These are phyloP conservation scores for Danio kyathit DNA, from an alignment of 2,797 vertebrate species.

Conservation along the genomic window DNA sequence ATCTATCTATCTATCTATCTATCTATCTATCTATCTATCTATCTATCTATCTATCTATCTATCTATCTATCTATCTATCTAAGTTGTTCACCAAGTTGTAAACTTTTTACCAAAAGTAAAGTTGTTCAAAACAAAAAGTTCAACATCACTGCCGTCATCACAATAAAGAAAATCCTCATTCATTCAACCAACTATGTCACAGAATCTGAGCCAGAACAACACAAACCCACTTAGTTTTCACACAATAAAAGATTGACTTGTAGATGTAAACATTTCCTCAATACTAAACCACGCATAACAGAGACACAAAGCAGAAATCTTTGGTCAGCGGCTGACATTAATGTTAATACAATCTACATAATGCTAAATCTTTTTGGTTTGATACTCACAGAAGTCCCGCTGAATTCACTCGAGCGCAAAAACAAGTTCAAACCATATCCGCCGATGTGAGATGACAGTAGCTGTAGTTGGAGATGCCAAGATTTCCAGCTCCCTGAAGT, in stretches of 20 bases:
- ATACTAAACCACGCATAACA: constrained; percentile 52
- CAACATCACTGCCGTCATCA: not conserved
- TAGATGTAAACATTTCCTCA: not conserved
- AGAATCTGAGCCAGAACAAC: not conserved
- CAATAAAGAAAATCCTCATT: not conserved
- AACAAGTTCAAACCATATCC: constrained; percentile 1
- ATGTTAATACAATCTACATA: constrained; percentile 54
- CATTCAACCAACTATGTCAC: not conserved
- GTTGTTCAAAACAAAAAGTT: not conserved
- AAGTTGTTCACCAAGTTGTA: no score
- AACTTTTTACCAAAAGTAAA: not conserved
- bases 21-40: no score
- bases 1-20: no score
- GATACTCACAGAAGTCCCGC: constrained; percentile 32
- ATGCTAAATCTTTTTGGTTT: constrained; percentile 37
- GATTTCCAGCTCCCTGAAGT: constrained; percentile 35
- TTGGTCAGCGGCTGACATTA: constrained; percentile 56
- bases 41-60: no score
- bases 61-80: no score
- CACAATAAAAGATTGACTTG: not conserved
- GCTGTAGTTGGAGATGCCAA: not conserved
- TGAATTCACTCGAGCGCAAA: constrained; percentile 5
- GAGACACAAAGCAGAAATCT: constrained; percentile 60
- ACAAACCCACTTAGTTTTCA: not conserved
- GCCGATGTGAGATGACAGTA: constrained; percentile 14